Percentiles rank a stretch among this genome's conserved stretches.
Conservation (phyloP, 2,888 invertebrate genomes). For the Pammene aurita region DNA sequence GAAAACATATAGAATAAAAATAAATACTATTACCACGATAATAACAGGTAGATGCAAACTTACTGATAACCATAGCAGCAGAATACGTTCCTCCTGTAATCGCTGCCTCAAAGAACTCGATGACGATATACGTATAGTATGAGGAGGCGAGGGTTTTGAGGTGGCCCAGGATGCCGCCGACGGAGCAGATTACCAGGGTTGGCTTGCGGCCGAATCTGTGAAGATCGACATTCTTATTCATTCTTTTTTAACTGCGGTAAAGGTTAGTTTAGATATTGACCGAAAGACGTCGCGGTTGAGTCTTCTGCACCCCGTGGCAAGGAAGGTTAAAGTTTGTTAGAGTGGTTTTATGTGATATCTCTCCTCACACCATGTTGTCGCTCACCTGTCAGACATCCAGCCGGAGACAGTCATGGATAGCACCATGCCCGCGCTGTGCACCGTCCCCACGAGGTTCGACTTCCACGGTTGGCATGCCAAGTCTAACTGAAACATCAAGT, state of each 20-base stretch:
- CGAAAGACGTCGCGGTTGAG: too few relatives aligned
- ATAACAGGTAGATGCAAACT: conserved; percentile 44
- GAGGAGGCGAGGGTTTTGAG: conserved; percentile 63
- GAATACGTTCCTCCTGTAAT: conserved; percentile 64
- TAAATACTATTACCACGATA: too few relatives aligned
- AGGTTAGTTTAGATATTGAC: too few relatives aligned
- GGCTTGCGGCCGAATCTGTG: conserved; percentile 70
- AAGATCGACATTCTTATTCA: background rate
- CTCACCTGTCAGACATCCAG: conserved; percentile 66
- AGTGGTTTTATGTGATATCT: too few relatives aligned
- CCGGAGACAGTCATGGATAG: conserved; percentile 64
- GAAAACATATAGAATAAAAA: too few relatives aligned
- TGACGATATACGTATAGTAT: conserved; percentile 58
- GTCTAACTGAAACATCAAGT: conserved; percentile 56
- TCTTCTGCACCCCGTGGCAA: too few relatives aligned
- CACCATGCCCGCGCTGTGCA: conserved; percentile 67
- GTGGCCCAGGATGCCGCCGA: conserved; percentile 61
- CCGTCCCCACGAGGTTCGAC: conserved; percentile 65
- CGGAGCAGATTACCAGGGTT: conserved; percentile 60
- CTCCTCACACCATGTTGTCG: too few relatives aligned
- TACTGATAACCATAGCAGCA: conserved; percentile 65
- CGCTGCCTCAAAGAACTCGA: conserved; percentile 67
- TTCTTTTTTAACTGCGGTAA: too few relatives aligned
- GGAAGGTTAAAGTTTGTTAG: too few relatives aligned
- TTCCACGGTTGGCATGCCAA: conserved; percentile 70